These are phyloP conservation scores for Ameiurus melas DNA, from an alignment of 2,113 vertebrate genomes.

Conservation along the genomic window DNA sequence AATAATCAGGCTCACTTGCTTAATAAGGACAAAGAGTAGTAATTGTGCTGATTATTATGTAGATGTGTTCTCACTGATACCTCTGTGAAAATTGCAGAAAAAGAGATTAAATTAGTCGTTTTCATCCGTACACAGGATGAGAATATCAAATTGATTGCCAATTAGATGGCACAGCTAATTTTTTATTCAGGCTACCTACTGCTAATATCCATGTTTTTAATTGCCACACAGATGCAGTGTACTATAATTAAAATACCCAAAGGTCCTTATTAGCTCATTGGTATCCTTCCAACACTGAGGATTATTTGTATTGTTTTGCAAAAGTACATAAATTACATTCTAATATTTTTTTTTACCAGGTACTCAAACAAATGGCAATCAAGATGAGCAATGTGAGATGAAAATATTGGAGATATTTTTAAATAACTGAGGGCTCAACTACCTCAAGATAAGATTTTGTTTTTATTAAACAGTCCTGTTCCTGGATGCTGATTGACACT, in stretches of 20 bases:
- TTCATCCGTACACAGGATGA: conserved; percentile 34
- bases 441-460: not conserved
- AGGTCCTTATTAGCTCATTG: conserved; percentile 42
- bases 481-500: not conserved
- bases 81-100: conserved; percentile 40
- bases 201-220: conserved; percentile 50
- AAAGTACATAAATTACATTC: conserved; percentile 23
- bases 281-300: conserved; percentile 32
- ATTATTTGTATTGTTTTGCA: conserved; percentile 31
- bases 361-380: conserved; percentile 36
- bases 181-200: conserved; percentile 44
- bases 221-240: conserved; percentile 37
- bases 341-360: not conserved
- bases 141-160: conserved; percentile 52
- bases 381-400: not conserved
- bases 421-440: not conserved
- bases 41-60: conserved; percentile 51
- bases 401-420: not conserved
- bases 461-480: conserved; percentile 20
- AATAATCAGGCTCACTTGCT: conserved; percentile 21
- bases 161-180: conserved; percentile 46
- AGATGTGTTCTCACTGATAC: conserved; percentile 44
- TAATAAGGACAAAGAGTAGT: conserved; percentile 42
- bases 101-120: conserved; percentile 45
- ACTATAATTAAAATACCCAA: conserved; percentile 47